Conservation (phyloP, 2,888 invertebrate species). For the Uropetala carovei region DNA sequence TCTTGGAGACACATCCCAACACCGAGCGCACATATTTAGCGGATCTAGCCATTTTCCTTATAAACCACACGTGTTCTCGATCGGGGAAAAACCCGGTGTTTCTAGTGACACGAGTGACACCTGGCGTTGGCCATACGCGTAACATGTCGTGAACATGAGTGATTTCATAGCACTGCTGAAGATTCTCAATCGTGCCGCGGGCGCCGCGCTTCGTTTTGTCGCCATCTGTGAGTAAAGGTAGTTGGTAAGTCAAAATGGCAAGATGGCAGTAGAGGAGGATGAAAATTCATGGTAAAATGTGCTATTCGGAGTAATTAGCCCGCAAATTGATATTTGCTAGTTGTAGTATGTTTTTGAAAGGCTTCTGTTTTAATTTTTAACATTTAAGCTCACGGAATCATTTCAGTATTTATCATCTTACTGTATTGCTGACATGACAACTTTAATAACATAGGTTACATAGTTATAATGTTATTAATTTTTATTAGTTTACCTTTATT, state of each 20-base stretch:
- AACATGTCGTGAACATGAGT: too few relatives aligned
- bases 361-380: neutral
- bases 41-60: too few relatives aligned
- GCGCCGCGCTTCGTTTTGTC: neutral
- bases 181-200: slow-evolving; percentile 23
- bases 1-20: too few relatives aligned
- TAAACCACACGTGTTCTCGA: too few relatives aligned
- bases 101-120: too few relatives aligned
- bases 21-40: too few relatives aligned
- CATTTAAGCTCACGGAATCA: neutral
- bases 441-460: neutral
- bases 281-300: slow-evolving; percentile 80
- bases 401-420: neutral
- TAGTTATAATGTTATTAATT: too few relatives aligned
- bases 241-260: slow-evolving; percentile 68
- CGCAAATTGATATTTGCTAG: neutral
- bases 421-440: neutral
- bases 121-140: too few relatives aligned
- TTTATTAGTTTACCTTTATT: neutral
- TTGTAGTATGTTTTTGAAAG: slow-evolving; percentile 66
- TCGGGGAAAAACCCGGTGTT: too few relatives aligned
- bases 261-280: slow-evolving; percentile 81
- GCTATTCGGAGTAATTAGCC: neutral
- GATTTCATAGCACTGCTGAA: too few relatives aligned
- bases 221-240: slow-evolving; percentile 29